These are phyloP conservation scores for Thalassoma bifasciatum DNA, from an alignment of 2,113 vertebrate species.

Conservation along the genomic window DNA sequence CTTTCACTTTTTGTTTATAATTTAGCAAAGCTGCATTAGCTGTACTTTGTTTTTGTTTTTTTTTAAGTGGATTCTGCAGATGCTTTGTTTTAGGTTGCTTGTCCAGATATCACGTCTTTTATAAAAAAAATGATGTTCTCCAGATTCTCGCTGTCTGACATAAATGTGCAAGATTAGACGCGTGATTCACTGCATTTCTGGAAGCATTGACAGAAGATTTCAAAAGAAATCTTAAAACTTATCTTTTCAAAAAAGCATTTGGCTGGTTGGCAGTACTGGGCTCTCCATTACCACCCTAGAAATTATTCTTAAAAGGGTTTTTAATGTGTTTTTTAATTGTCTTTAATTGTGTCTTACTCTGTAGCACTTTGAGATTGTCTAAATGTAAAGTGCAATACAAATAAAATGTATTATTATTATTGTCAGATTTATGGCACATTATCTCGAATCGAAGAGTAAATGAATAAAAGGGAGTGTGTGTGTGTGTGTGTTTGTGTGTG, in stretches of 20 bases:
- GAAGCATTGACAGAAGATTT: no score
- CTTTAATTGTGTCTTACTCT: no score
- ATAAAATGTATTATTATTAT: no score
- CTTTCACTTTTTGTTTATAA: background rate
- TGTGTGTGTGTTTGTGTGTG: background rate
- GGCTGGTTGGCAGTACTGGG: no score
- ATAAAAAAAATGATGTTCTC: constrained; percentile 6
- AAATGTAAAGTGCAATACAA: no score
- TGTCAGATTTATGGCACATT: background rate
- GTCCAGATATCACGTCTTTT: background rate
- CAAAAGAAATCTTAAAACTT: no score
- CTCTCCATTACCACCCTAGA: no score
- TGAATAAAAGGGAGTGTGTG: constrained; percentile 18
- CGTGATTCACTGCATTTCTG: constrained; percentile 1
- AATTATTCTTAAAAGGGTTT: no score
- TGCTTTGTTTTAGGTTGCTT: background rate
- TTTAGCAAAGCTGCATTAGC: background rate
- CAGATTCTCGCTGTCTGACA: background rate
- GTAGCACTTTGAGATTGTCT: no score
- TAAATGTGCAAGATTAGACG: constrained; percentile 8
- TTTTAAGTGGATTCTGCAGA: background rate
- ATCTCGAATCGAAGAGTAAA: background rate
- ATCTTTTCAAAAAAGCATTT: no score
- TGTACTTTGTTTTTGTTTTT: background rate
- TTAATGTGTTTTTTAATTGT: no score